phyloP scores from a whole-genome alignment of 2,797 vertebrate species.

The Myiotriccus ornatus region DNA sequence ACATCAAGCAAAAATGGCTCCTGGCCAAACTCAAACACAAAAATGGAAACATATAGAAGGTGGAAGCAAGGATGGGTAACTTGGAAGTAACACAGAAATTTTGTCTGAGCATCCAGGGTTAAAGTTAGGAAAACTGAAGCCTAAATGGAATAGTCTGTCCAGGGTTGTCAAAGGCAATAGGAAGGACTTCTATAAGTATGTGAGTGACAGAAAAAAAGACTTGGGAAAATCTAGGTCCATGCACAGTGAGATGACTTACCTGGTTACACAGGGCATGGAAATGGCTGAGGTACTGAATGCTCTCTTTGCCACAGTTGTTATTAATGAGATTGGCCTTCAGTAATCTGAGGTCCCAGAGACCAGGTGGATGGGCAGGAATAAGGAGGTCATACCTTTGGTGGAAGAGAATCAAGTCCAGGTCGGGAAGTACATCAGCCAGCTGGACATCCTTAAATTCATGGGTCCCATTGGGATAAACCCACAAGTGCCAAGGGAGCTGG shows the following conservation, averaged over 20 bases:
- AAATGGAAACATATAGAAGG: background rate
- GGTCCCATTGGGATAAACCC: background rate
- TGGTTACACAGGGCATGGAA: background rate
- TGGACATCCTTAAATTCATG: background rate
- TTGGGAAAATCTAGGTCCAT: background rate
- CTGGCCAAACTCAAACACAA: background rate
- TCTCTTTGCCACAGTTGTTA: background rate
- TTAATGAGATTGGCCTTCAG: background rate
- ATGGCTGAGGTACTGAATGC: background rate
- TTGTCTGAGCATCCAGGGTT: background rate
- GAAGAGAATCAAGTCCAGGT: background rate
- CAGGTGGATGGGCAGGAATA: background rate
- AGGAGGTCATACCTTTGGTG: background rate
- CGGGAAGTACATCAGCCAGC: background rate
- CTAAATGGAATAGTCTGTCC: background rate
- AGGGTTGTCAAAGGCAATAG: background rate
- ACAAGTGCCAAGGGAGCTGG: background rate
- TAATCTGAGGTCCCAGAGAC: background rate
- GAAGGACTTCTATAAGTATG: background rate
- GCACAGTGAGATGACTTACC: background rate
- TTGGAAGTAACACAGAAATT: background rate
- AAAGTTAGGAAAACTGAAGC: background rate
- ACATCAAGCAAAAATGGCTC: background rate
- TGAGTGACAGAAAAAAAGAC: background rate
- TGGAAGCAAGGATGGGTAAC: background rate